Evolutionary conservation across 2,113 vertebrate species (phyloP).

Genomic region (Barbus barbus): DNA sequence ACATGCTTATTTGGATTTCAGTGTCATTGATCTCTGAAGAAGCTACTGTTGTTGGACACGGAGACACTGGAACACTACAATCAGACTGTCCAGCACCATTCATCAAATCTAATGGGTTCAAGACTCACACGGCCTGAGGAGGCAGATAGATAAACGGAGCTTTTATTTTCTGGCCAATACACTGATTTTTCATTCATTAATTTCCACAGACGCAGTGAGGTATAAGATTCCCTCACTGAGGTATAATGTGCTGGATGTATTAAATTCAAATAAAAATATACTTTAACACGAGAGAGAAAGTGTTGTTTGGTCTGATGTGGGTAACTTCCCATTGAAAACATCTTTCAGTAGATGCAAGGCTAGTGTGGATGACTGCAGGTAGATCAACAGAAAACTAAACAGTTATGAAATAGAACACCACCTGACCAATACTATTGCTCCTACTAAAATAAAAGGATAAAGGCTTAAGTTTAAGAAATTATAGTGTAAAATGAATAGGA

Average conservation of each 20-base stretch:
- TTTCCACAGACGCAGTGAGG: neutral
- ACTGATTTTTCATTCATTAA: neutral
- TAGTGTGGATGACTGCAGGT: neutral
- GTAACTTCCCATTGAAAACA: constrained; percentile 5
- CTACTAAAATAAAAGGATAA: neutral
- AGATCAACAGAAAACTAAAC: neutral
- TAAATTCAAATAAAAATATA: constrained; percentile 23
- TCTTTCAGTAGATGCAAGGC: neutral
- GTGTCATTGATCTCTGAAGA: constrained; percentile 58
- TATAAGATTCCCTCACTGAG: constrained; percentile 24
- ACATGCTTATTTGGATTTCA: constrained; percentile 61
- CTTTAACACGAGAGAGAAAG: neutral
- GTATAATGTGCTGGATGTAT: constrained; percentile 19
- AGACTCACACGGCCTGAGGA: constrained; percentile 35
- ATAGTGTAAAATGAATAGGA: too few relatives aligned
- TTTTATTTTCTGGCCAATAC: constrained; percentile 42
- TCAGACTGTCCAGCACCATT: constrained; percentile 54
- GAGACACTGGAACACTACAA: constrained; percentile 50
- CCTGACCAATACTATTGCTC: neutral
- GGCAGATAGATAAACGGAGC: constrained; percentile 37
- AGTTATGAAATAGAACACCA: neutral
- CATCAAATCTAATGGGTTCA: constrained; percentile 62
- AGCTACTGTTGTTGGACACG: constrained; percentile 63
- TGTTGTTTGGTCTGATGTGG: neutral
- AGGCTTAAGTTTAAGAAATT: too few relatives aligned